Conservation (phyloP, 1,140 invertebrate genomes). For the Ephestia elutella region DNA sequence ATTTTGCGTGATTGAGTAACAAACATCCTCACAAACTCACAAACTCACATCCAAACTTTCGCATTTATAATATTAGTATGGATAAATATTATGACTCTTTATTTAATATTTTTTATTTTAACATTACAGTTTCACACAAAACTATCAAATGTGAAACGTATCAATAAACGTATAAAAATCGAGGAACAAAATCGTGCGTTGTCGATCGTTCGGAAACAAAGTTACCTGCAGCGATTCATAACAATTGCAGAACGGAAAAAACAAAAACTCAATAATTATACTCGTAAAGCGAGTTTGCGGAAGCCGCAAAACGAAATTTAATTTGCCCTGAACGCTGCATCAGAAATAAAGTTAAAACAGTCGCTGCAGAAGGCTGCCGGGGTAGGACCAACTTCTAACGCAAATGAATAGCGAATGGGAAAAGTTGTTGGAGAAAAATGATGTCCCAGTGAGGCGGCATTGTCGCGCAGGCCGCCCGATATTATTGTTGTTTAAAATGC, state of each 20-base stretch:
- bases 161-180: not conserved
- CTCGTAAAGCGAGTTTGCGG: conserved; percentile 63
- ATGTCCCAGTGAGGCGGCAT: conserved; percentile 56
- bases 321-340: conserved; percentile 73
- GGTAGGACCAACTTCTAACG: conserved; percentile 68
- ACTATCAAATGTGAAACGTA: not conserved
- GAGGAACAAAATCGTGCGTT: conserved; percentile 7
- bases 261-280: conserved; percentile 62
- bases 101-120: not conserved
- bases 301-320: conserved; percentile 73
- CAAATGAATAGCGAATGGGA: conserved; percentile 73
- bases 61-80: too few relatives aligned
- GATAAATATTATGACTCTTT: not conserved
- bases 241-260: conserved; percentile 39
- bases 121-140: not conserved
- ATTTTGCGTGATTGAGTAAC: too few relatives aligned
- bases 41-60: too few relatives aligned
- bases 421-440: conserved; percentile 72
- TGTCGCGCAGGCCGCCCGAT: conserved; percentile 40
- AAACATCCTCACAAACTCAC: too few relatives aligned
- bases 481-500: conserved; percentile 52
- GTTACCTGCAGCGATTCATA: conserved; percentile 51
- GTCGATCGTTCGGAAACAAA: conserved; percentile 34
- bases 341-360: conserved; percentile 74
- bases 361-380: conserved; percentile 60